Percentiles rank a stretch among this genome's conserved stretches.
These are phyloP conservation scores for Trachelus tabidus DNA, from an alignment of 2,888 invertebrate species.

Conservation along the genomic window DNA sequence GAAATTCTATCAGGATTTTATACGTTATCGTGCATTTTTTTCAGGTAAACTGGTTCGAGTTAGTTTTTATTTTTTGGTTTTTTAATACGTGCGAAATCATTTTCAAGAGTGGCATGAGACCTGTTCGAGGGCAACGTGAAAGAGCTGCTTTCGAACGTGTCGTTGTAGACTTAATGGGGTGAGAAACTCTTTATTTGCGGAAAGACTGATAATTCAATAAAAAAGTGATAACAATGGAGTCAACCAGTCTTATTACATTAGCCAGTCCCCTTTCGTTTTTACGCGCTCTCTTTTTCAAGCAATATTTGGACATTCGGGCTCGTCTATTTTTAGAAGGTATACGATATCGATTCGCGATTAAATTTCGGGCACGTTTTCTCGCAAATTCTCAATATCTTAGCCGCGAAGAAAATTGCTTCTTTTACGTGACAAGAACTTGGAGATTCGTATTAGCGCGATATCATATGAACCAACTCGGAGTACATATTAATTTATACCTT, in stretches of 20 bases:
- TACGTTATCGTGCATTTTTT: neutral
- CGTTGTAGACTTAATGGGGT: neutral
- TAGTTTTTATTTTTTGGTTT: neutral
- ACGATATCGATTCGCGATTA: neutral
- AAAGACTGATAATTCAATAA: neutral
- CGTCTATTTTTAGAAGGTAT: neutral
- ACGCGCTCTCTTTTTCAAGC: neutral
- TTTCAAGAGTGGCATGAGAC: neutral
- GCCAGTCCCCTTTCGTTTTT: neutral
- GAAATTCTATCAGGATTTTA: neutral
- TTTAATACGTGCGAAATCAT: neutral
- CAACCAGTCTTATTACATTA: neutral
- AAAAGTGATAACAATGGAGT: neutral
- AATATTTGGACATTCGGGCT: neutral
- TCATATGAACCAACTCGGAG: neutral
- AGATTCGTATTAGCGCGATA: neutral
- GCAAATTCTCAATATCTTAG: neutral
- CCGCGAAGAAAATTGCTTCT: neutral
- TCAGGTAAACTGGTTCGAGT: neutral
- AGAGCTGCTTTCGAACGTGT: neutral
- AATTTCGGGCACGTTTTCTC: neutral
- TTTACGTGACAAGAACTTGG: neutral
- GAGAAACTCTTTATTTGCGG: neutral
- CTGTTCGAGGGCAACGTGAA: neutral
- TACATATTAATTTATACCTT: neutral